These are phyloP conservation scores for Nansenia antarctica DNA, from an alignment of 2,113 vertebrate genomes.

Conservation along the genomic window DNA sequence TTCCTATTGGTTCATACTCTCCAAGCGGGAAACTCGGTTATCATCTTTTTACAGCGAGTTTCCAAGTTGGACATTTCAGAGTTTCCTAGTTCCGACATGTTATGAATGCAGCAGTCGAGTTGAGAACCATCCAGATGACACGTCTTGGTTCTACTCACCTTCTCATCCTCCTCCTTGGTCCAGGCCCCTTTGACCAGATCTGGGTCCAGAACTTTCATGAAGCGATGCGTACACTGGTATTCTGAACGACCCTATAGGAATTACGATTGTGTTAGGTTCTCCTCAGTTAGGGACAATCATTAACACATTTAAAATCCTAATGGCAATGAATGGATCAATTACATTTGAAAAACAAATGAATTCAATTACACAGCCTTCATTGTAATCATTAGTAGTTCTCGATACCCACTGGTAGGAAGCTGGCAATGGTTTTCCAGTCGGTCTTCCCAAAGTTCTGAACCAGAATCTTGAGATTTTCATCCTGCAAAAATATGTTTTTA, in stretches of 20 bases:
- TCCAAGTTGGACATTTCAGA: too few relatives aligned
- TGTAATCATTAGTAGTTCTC: too few relatives aligned
- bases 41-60: too few relatives aligned
- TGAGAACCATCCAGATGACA: too few relatives aligned
- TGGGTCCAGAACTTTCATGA: slow-evolving; percentile 84
- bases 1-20: too few relatives aligned
- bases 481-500: slow-evolving; percentile 78
- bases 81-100: too few relatives aligned
- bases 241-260: slow-evolving; percentile 84
- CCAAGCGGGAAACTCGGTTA: too few relatives aligned
- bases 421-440: slow-evolving; percentile 88
- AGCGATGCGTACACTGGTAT: slow-evolving; percentile 85
- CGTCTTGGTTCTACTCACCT: too few relatives aligned
- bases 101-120: too few relatives aligned
- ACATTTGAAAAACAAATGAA: too few relatives aligned
- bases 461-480: slow-evolving; percentile 86
- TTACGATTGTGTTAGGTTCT: neutral
- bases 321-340: neutral
- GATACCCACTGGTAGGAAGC: slow-evolving; percentile 87
- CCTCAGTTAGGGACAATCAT: neutral
- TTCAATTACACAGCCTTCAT: too few relatives aligned
- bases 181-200: slow-evolving; percentile 86
- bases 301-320: neutral
- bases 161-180: slow-evolving; percentile 94
- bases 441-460: slow-evolving; percentile 83